phyloP scores from a whole-genome alignment of 1,140 invertebrate species.

The Asbolus verrucosus region DNA sequence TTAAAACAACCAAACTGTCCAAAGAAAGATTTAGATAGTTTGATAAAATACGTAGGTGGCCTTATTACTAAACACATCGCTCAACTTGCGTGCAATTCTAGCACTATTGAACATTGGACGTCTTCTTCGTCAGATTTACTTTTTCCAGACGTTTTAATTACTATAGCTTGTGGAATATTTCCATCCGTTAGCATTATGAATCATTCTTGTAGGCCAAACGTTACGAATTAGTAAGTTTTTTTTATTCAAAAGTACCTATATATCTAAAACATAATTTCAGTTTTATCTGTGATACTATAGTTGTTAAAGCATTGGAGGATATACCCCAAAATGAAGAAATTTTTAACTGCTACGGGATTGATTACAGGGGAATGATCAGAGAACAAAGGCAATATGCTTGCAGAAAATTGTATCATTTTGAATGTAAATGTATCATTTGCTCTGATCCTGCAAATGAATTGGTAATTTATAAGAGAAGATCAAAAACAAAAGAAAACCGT shows the following conservation, averaged over 20 bases:
- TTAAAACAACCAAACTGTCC: conserved; percentile 54
- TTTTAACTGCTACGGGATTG: conserved; percentile 63
- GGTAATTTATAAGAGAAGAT: conserved; percentile 42
- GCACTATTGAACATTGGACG: conserved; percentile 59
- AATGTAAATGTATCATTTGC: conserved; percentile 62
- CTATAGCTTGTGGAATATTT: conserved; percentile 86
- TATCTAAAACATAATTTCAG: conserved; percentile 48
- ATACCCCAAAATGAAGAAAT: conserved; percentile 61
- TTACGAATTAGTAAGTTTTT: conserved; percentile 77
- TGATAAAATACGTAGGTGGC: conserved; percentile 68
- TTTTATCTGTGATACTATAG: conserved; percentile 59
- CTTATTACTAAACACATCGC: conserved; percentile 78
- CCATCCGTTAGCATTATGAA: conserved; percentile 92
- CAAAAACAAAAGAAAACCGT: neutral
- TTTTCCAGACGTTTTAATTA: conserved; percentile 67
- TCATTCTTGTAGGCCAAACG: conserved; percentile 88
- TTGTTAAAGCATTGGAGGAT: conserved; percentile 61
- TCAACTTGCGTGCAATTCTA: conserved; percentile 84
- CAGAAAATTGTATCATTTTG: conserved; percentile 59
- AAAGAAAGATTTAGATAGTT: conserved; percentile 63
- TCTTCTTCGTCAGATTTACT: conserved; percentile 54
- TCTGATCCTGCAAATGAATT: conserved; percentile 56
- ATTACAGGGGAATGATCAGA: conserved; percentile 56
- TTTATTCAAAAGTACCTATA: neutral
- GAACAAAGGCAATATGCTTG: conserved; percentile 57